phyloP scores from a whole-genome alignment of 2,888 invertebrate genomes.

The Eristalinus sepulchralis region DNA sequence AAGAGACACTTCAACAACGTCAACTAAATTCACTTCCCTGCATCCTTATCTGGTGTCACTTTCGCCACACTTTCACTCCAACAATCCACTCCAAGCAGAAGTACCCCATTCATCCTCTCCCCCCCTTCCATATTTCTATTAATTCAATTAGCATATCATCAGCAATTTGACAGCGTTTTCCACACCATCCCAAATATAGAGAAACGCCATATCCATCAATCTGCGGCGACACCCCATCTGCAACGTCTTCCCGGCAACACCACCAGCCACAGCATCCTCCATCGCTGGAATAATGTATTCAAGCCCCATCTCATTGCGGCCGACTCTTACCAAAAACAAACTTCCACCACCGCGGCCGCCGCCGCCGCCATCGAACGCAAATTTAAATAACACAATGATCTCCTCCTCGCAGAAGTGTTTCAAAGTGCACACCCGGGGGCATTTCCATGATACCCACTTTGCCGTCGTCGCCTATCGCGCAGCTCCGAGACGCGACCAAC shows the following conservation, averaged over 20 bases:
- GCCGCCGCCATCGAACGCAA: constrained; percentile 59
- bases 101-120: not conserved
- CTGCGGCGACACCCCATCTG: constrained; percentile 47
- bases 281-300: constrained; percentile 54
- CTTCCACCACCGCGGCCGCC: constrained; percentile 46
- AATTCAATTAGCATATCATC: constrained; percentile 63
- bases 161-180: constrained; percentile 60
- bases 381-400: constrained; percentile 61
- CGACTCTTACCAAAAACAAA: constrained; percentile 10
- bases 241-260: not conserved
- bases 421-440: constrained; percentile 68
- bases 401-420: constrained; percentile 62
- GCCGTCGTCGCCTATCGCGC: not conserved
- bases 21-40: not conserved
- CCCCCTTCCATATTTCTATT: constrained; percentile 43
- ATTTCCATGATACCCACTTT: constrained; percentile 57
- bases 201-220: constrained; percentile 64
- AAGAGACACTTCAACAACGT: not conserved
- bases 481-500: not conserved
- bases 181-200: constrained; percentile 65
- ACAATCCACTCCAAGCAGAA: not conserved
- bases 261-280: not conserved
- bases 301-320: constrained; percentile 35
- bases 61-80: not conserved
- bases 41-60: not conserved